These are phyloP conservation scores for Poecilobothrus nobilitatus DNA, from an alignment of 2,888 invertebrate genomes.

Conservation along the genomic window DNA sequence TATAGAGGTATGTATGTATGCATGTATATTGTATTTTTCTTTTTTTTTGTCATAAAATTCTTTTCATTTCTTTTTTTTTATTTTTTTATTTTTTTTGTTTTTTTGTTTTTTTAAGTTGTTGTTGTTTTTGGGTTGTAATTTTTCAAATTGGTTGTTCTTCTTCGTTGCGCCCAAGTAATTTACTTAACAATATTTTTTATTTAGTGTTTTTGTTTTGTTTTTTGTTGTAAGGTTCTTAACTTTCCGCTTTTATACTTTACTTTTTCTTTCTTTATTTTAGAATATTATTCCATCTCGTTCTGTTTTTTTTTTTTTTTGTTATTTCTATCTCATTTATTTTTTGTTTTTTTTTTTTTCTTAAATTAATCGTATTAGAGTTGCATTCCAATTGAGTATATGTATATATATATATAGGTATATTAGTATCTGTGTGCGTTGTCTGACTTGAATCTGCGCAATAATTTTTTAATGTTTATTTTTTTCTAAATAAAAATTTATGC, in stretches of 20 bases:
- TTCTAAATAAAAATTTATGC: neutral
- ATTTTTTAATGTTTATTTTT: neutral
- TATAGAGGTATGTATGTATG: no score
- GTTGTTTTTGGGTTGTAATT: neutral
- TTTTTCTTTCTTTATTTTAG: no score
- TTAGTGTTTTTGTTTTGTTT: neutral
- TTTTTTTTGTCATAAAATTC: neutral
- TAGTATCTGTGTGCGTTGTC: neutral
- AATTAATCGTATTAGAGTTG: neutral
- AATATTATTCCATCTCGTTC: no score
- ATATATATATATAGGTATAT: neutral
- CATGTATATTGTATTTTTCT: no score
- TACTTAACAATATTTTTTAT: neutral
- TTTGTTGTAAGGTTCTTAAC: neutral
- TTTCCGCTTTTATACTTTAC: neutral
- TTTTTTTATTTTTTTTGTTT: neutral
- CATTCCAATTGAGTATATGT: neutral
- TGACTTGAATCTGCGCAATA: constrained; percentile 5
- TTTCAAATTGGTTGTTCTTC: neutral
- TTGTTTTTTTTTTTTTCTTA: no score
- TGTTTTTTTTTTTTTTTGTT: no score
- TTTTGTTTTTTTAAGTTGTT: neutral
- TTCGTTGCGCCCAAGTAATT: constrained; percentile 6
- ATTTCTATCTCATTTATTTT: no score
- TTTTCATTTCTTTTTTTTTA: neutral